A percentile compares a stretch with the other conserved stretches of the same genome.
These are phyloP conservation scores for Hyposoter didymator DNA, from an alignment of 2,888 invertebrate genomes.

Conservation along the genomic window DNA sequence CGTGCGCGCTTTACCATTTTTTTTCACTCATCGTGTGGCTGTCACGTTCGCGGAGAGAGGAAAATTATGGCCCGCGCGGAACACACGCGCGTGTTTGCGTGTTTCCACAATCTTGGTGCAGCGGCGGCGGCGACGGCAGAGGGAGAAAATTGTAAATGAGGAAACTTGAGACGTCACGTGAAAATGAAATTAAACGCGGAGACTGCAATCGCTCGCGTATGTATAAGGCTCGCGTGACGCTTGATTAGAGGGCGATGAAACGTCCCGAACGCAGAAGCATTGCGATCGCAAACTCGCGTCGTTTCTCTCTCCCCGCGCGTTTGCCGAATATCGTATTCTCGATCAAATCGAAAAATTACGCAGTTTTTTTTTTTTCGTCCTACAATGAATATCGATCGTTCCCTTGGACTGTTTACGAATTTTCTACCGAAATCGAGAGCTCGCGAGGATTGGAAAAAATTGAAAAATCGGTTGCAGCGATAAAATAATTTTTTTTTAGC, in stretches of 20 bases:
- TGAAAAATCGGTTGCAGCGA: too few relatives aligned
- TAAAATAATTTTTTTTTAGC: too few relatives aligned
- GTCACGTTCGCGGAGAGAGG: not conserved
- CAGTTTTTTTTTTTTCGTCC: not conserved
- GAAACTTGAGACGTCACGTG: not conserved
- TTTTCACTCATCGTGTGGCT: not conserved
- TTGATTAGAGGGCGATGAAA: conserved; percentile 12
- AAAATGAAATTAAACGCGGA: not conserved
- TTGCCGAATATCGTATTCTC: not conserved
- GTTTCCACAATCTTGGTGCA: not conserved
- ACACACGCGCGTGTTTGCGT: not conserved
- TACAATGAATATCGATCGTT: not conserved
- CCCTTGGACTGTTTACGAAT: not conserved
- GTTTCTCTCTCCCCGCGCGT: not conserved
- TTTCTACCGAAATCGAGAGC: too few relatives aligned
- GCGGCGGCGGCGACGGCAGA: too few relatives aligned
- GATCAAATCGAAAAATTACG: not conserved
- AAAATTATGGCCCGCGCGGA: not conserved
- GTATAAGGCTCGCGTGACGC: conserved; percentile 16
- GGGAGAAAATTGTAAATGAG: not conserved
- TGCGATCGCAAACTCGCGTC: not conserved
- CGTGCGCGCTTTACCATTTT: not conserved
- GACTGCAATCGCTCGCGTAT: not conserved
- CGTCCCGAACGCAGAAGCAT: not conserved
- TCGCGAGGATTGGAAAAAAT: too few relatives aligned